Percentiles rank a stretch among this genome's conserved stretches.
These are phyloP conservation scores for Gallinago stenura DNA, from an alignment of 2,797 vertebrate species.

Conservation along the genomic window DNA sequence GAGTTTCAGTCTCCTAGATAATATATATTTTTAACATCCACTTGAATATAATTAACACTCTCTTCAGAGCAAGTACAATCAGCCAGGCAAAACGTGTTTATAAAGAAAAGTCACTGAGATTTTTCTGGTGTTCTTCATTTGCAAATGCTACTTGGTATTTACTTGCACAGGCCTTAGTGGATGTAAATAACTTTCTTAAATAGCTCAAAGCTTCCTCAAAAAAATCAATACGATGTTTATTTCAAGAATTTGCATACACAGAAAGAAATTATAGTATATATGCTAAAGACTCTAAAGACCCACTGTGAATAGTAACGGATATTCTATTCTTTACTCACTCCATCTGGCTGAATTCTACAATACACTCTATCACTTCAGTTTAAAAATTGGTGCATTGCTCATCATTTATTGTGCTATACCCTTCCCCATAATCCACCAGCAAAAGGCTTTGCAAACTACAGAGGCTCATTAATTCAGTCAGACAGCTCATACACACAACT, in stretches of 20 bases:
- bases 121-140: constrained; percentile 41
- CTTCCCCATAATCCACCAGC: background rate
- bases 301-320: background rate
- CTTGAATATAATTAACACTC: background rate
- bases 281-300: background rate
- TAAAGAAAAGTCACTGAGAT: constrained; percentile 19
- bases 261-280: background rate
- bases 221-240: background rate
- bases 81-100: constrained; percentile 56
- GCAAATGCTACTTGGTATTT: constrained; percentile 23
- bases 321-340: background rate
- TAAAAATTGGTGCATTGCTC: background rate
- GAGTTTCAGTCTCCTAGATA: background rate
- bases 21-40: background rate
- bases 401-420: background rate
- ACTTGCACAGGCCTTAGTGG: background rate
- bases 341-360: background rate
- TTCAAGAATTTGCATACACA: background rate
- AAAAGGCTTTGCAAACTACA: background rate
- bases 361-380: background rate
- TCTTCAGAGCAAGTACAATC: constrained; percentile 19
- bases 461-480: background rate
- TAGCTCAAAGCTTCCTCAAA: constrained; percentile 1
- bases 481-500: background rate
- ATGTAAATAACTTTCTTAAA: constrained; percentile 46